Conservation (phyloP, 2,797 vertebrate species). For the Pampus argenteus region DNA sequence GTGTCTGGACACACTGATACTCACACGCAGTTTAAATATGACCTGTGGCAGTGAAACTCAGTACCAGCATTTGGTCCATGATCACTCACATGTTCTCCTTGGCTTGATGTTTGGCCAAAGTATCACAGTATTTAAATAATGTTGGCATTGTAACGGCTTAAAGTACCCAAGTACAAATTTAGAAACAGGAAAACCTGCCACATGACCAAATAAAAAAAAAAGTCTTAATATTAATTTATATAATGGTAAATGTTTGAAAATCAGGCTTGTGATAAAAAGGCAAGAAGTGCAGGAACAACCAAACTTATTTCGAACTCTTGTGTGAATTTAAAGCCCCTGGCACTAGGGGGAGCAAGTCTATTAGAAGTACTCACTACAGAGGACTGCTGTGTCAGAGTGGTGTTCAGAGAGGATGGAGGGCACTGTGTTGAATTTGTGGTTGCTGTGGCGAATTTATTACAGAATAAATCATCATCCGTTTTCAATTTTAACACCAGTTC, state of each 20-base stretch:
- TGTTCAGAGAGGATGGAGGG: conserved; percentile 2
- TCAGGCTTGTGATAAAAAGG: conserved; percentile 3
- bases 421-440: conserved; percentile 28
- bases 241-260: background rate
- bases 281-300: background rate
- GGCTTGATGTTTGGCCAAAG: conserved; percentile 34
- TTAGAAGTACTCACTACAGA: conserved; percentile 61
- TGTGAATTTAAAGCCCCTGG: conserved; percentile 58
- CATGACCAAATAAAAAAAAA: background rate
- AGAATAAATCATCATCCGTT: conserved; percentile 30
- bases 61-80: conserved; percentile 43
- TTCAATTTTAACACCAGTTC: conserved; percentile 19
- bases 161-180: conserved; percentile 9
- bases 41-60: conserved; percentile 72
- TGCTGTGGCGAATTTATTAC: conserved; percentile 43
- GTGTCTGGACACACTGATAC: conserved; percentile 75
- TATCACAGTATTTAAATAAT: conserved; percentile 27
- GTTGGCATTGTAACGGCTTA: conserved; percentile 5
- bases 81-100: conserved; percentile 61
- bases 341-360: conserved; percentile 88
- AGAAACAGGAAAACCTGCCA: background rate
- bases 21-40: conserved; percentile 61
- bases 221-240: background rate
- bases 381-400: conserved; percentile 7
- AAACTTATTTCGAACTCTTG: background rate